Evolutionary conservation across 2,888 invertebrate genomes (phyloP), one percentile per base, ranked within the genome.

Genomic region (Nipponacmea schrenckii): DNA sequence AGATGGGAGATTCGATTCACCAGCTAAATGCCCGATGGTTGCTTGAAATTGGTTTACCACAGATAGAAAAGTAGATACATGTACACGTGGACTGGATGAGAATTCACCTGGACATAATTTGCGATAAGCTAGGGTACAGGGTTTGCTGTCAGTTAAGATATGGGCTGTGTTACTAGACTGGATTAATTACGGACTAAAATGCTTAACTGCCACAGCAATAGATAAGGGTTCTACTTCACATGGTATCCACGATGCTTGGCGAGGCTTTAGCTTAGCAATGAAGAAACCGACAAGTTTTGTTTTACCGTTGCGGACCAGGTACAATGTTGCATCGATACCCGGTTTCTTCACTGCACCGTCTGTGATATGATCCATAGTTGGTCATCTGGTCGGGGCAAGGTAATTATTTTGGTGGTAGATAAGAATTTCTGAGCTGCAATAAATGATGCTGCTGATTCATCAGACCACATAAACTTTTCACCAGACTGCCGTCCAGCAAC

Each of bases 171-270:
- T 65, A 4, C 64, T 45, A 17, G 78, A 79, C 63, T 80, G 79
- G 20, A 80, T 73, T 12, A 80, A 75, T 56, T 73, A 80, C 7
- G 78, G 80, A 67, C 77, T 77, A 67, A 79, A 79, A 68, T 81
- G 80, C 64, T 76, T 77, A 10, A 74, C 50, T n/a, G 77, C 74
- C 7, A 45, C 39, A 12, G 46, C 62, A 73, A 75, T 26, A 73
- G 64, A 45, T 56, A 68, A 24, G 74, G 63, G 46, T 68, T 73
- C 46, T 45, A 73, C 20, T 72, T 70, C 56, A 31, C 69, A 69
- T 14, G 64, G 69, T 64, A 64, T 31, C 64, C 64, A 65, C 1
- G n/a, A 39, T 15, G 39, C 17, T 44, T 70, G 70, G 12, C 24
- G 50, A 10, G 24, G 17, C 3, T 17, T 62, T 14, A 67, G 62